A percentile compares a stretch with the other conserved stretches of the same genome.
Conservation (phyloP, 2,888 invertebrate genomes). For the Sarcophaga rosellei region DNA sequence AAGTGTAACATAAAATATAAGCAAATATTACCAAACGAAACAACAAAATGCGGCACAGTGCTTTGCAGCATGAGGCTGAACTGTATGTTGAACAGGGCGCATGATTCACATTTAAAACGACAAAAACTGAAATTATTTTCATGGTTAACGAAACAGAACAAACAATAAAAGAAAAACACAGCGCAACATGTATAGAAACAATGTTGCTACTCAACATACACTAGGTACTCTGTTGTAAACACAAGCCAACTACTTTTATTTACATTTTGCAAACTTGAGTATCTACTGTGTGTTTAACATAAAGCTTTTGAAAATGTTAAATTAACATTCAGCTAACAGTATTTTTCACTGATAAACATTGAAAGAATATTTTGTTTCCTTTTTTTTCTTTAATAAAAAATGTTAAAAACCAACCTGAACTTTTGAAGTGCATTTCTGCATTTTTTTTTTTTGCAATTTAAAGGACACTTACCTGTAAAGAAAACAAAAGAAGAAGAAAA, state of each 20-base stretch:
- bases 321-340: background rate
- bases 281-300: background rate
- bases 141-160: slow-evolving; percentile 1
- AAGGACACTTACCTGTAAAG: slow-evolving; percentile 61
- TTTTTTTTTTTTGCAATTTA: background rate
- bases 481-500: slow-evolving; percentile 23
- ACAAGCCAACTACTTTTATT: background rate
- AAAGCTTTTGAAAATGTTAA: slow-evolving; percentile 33
- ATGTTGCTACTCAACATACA: background rate
- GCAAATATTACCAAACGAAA: slow-evolving; percentile 37
- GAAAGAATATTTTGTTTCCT: background rate
- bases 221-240: no score
- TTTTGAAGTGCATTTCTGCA: background rate
- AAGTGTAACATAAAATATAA: slow-evolving; percentile 27
- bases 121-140: slow-evolving; percentile 1
- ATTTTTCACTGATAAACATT: background rate
- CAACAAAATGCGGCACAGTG: slow-evolving; percentile 53
- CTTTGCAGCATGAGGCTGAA: slow-evolving; percentile 40
- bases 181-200: background rate
- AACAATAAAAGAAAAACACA: no score
- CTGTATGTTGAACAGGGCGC: slow-evolving; percentile 37
- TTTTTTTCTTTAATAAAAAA: background rate
- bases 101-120: slow-evolving; percentile 32
- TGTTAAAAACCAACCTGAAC: slow-evolving; percentile 34
- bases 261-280: no score